Base-by-base conservation (phyloP, 37 sponge, comb jelly and placozoan species). In the Theonella swinhoei region DNA sequence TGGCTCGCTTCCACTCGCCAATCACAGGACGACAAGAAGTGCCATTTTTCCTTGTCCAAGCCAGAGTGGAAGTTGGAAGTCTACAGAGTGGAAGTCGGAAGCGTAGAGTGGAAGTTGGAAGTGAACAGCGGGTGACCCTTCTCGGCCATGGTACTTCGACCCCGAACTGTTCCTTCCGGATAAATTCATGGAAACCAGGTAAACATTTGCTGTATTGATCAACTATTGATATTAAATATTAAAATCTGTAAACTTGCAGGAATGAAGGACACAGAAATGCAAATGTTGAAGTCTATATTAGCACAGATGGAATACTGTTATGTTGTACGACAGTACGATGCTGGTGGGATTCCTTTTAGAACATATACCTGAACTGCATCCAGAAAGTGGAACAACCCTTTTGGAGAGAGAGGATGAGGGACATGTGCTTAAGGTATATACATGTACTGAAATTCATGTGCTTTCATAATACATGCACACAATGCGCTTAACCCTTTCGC, bases 151-250 rank as follows among this genome's bases (percentile, higher is more conserved):
- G 11, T 42, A 5, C 75, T 83, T 62, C 33, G 84, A 30, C 84
- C 43, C 9, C 22, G 72, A 61, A 83, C 84, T 28, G 84, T 83
- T 58, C 84, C 84, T 14, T n/a, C 64, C 35, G 84, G 84, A 70
- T 83, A 74, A 25, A 22, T 36, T 20, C 19, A 9, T 35, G 33
- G 31, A n/a, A n/a, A 40, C 32, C 75, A 25, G 75, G 84, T 75
- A 83, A 75, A 31, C 8, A 30, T 20, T 70, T 9, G 8, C n/a
- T 32, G 14, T 35, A 39, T 9, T 39, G 8, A 36, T 25, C 23
- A 25, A 28, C 9, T 20, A 67, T 28, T 25, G n/a, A 67, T 67
- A 24, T 67, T 11, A 19, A 67, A n/a, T 72, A 9, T 38, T 34
- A 72, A n/a, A 37, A 19, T 8, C 4, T 9, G 14, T 19, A 35